Evolutionary conservation across 2,888 invertebrate species (phyloP), one percentile per base, ranked within the genome.

Genomic region (Mythimna ferrago): DNA sequence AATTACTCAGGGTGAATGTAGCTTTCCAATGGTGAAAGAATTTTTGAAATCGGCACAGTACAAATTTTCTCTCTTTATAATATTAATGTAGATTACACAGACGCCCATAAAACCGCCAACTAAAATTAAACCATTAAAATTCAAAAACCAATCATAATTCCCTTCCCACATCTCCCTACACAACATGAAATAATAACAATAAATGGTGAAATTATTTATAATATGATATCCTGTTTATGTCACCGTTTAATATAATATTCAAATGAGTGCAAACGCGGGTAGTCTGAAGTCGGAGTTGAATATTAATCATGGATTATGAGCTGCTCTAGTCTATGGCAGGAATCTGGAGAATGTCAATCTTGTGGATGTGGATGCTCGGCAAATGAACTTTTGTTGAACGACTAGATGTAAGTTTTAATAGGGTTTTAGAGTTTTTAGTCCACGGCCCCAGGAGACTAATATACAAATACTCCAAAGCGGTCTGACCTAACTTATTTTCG

Each of bases 221-320:
- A 75, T 73, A 83, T 68, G 21, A 41, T n/a, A 44, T 53, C 66
- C 54, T 66, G 61, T 84, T 81, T 72, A 76, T 76, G 75, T 72
- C 80, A 78, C 78, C 79, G 76, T 82, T 85, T 87, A 87, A 87
- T 87, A 87, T 86, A 88, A 87, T 87, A 87, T 87, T 87, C 87
- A 87, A 87, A 87, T 88, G 75, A 66, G 78, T 86, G 86, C 84
- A 82, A 68, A 81, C 76, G 76, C 53, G 75, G 68, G 72, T 82
- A 87, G 87, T 83, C 82, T 70, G 71, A 54, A 80, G 76, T 60
- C 62, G 71, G 53, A 26, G 54, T 66, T 86, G 85, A 85, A 85
- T 85, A 76, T 85, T 85, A 85, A 85, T 87, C 81, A 78, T 60
- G 65, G 78, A 76, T 87, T 82, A 85, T 85, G 87, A 85, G 64